Percentiles rank a stretch among this genome's conserved stretches.
phyloP scores from a whole-genome alignment of 2,797 vertebrate species.

The Lepidocolaptes lacrymiger region DNA sequence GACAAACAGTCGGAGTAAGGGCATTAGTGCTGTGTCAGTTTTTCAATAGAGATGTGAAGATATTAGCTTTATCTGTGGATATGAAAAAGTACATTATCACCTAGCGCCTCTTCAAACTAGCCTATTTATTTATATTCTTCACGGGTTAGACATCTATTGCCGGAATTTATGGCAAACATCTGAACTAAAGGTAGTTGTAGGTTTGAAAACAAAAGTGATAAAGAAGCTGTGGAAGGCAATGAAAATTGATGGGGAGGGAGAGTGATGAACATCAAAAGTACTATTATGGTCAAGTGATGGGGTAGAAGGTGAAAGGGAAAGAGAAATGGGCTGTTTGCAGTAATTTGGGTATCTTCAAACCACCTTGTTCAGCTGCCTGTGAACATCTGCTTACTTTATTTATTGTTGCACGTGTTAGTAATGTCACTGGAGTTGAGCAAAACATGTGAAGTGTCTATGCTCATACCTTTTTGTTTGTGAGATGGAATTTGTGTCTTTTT shows the following conservation, averaged over 20 bases:
- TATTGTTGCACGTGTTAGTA: slow-evolving; percentile 9
- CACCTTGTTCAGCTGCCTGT: slow-evolving; percentile 30
- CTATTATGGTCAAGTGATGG: slow-evolving; percentile 68
- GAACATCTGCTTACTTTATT: slow-evolving; percentile 34
- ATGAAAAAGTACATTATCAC: slow-evolving; percentile 74
- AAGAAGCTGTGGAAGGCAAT: slow-evolving; percentile 76
- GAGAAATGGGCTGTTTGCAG: slow-evolving; percentile 36
- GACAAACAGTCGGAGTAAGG: slow-evolving; percentile 30
- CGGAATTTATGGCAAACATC: slow-evolving; percentile 76
- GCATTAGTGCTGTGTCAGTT: slow-evolving; percentile 55
- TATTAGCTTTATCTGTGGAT: slow-evolving; percentile 68
- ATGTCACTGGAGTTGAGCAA: background rate
- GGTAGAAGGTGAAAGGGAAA: slow-evolving; percentile 53
- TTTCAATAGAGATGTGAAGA: slow-evolving; percentile 57
- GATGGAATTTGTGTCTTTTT: background rate
- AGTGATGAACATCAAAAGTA: slow-evolving; percentile 72
- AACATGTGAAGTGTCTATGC: background rate
- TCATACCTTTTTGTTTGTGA: background rate
- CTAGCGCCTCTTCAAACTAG: slow-evolving; percentile 73
- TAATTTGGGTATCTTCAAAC: slow-evolving; percentile 55
- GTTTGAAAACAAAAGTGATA: slow-evolving; percentile 80
- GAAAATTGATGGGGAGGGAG: slow-evolving; percentile 77
- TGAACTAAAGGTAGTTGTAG: slow-evolving; percentile 78
- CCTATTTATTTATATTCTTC: slow-evolving; percentile 76
- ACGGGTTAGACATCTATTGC: slow-evolving; percentile 62